Evolutionary conservation across 2,113 vertebrate species (phyloP).

Genomic region (Tiliqua scincoides): DNA sequence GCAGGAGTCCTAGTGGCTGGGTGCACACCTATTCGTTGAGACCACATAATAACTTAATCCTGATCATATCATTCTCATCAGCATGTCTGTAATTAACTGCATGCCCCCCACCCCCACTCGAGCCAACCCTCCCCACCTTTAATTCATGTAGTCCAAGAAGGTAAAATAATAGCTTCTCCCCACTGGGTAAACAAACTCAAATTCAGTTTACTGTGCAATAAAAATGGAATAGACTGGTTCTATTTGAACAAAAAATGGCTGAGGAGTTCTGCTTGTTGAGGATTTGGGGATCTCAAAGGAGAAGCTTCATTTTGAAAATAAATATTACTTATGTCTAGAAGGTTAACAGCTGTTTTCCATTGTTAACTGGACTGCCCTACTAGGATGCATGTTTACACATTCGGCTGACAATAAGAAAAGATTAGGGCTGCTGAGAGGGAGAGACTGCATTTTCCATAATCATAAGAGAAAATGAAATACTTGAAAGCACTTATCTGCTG

Average conservation of each 20-base stretch:
- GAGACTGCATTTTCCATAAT: not conserved
- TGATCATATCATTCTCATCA: slow-evolving; percentile 53
- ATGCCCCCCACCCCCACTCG: slow-evolving; percentile 33
- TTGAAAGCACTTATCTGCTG: not conserved
- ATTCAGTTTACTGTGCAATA: slow-evolving; percentile 7
- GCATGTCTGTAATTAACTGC: slow-evolving; percentile 33
- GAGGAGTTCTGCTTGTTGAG: slow-evolving; percentile 4
- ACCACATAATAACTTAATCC: slow-evolving; percentile 44
- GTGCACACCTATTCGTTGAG: slow-evolving; percentile 54
- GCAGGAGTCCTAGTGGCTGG: slow-evolving; percentile 44
- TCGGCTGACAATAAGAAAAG: not conserved
- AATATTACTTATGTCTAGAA: slow-evolving; percentile 1
- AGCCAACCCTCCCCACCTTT: slow-evolving; percentile 39
- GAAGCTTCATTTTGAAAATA: slow-evolving; percentile 4
- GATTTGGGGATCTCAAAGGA: not conserved
- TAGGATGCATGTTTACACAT: not conserved
- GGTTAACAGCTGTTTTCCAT: slow-evolving; percentile 24
- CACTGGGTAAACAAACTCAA: slow-evolving; percentile 30
- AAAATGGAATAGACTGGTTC: slow-evolving; percentile 29
- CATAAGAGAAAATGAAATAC: not conserved
- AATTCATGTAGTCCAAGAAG: slow-evolving; percentile 1
- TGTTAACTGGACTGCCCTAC: not conserved
- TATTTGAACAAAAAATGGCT: slow-evolving; percentile 33
- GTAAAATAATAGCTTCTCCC: slow-evolving; percentile 42
- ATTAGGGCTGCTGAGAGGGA: not conserved